phyloP scores from a whole-genome alignment of 1,140 invertebrate species.

The Copidosoma floridanum region DNA sequence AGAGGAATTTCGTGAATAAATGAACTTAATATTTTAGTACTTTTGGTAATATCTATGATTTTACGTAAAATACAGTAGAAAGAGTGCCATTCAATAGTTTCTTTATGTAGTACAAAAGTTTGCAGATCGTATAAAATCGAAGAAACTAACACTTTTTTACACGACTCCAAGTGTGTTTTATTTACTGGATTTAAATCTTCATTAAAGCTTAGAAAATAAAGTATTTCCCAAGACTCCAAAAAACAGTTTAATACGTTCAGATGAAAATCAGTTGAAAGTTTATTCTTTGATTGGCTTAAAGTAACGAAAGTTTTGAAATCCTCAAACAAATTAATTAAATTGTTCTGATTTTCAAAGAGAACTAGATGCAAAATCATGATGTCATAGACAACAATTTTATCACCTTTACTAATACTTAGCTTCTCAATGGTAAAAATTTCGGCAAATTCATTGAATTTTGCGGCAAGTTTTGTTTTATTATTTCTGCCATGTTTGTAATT shows the following conservation, averaged over 20 bases:
- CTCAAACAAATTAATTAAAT: constrained; percentile 28
- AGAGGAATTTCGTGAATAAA: constrained; percentile 16
- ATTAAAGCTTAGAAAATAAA: constrained; percentile 7
- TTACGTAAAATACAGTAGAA: constrained; percentile 37
- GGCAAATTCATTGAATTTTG: too few relatives aligned
- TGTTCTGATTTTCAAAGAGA: constrained; percentile 24
- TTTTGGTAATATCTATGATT: constrained; percentile 26
- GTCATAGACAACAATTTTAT: constrained; percentile 31
- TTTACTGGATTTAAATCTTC: background rate
- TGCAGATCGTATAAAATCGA: constrained; percentile 28
- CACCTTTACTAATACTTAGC: background rate
- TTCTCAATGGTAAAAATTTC: constrained; percentile 1
- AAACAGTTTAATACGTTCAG: constrained; percentile 37
- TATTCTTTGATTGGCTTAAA: background rate
- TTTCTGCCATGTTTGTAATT: constrained; percentile 4
- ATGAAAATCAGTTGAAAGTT: constrained; percentile 20
- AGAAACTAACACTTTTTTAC: constrained; percentile 21
- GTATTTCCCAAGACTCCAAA: constrained; percentile 23
- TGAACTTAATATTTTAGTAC: constrained; percentile 11
- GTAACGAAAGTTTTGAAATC: constrained; percentile 22
- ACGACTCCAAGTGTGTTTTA: constrained; percentile 8
- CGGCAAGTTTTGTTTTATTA: background rate
- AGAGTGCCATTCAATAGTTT: constrained; percentile 31
- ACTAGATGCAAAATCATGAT: constrained; percentile 34
- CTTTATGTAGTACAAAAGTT: constrained; percentile 29